Evolutionary conservation across 2,888 invertebrate genomes (phyloP).

Genomic region (Mimachlamys varia): DNA sequence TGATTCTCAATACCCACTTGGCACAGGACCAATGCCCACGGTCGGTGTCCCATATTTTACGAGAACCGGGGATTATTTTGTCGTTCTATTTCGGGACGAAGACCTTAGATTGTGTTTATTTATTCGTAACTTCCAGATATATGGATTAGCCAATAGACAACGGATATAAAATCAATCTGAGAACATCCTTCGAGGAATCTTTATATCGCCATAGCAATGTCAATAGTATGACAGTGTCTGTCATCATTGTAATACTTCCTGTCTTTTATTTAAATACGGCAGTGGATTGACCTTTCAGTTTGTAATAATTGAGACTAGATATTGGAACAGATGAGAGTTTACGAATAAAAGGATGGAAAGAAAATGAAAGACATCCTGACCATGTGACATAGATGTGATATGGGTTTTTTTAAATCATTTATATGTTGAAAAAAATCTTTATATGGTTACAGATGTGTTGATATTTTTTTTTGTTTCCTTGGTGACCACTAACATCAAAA

Average conservation of each 20-base stretch:
- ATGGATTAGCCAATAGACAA: not conserved
- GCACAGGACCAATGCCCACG: not conserved
- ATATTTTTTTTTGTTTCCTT: no score
- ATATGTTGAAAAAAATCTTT: no score
- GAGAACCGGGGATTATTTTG: not conserved
- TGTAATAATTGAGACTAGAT: not conserved
- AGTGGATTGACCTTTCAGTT: not conserved
- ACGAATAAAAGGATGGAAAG: no score
- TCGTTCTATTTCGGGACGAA: not conserved
- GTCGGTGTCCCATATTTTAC: not conserved
- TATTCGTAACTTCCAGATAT: not conserved
- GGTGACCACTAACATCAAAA: no score
- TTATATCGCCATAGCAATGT: not conserved
- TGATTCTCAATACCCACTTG: not conserved
- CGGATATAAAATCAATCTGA: not conserved
- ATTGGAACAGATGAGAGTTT: not conserved
- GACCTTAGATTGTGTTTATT: constrained; percentile 3
- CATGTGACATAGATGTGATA: no score
- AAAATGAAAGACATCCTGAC: no score
- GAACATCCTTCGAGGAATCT: not conserved
- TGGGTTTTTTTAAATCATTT: no score
- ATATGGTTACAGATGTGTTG: no score
- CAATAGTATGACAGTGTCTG: not conserved
- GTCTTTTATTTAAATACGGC: not conserved
- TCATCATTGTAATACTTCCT: not conserved